Base-by-base conservation (phyloP, 2,797 vertebrate genomes). In the Eremophila alpestris region DNA sequence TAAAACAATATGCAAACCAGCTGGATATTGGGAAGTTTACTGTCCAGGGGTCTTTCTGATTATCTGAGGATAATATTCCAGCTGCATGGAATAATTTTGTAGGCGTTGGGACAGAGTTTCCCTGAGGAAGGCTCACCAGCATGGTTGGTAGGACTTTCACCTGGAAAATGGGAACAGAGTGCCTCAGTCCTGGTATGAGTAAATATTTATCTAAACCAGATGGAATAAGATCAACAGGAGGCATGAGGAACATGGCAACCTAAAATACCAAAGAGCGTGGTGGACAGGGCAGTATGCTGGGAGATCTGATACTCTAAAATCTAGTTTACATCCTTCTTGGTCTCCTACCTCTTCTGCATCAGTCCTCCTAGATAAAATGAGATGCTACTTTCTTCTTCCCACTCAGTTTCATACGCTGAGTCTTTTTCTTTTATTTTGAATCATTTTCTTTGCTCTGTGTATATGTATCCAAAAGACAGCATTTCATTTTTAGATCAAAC, bases 121-220 rank as follows among this genome's bases (percentile, higher is more conserved):
- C 13, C 69, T 21, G 63, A 83, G 93, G 83, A 81, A 76, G 59
- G 5, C 83, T 93, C 67, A 59, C 36, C 54, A 79, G 32, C 38
- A 27, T 21, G 7, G 34, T n/a, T 67, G 67, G 45, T 87, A 95
- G 94, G 68, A 95, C 89, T 92, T 97, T 92, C 81, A 89, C 90
- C 89, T 95, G 86, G 86, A 83, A 95, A 95, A 87, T 41, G 45
- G 56, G 93, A 93, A 93, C 92, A 93, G 13, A 0, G 94, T 89
- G 86, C 88, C 81, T 94, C 90, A 95, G 90, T 95, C 74, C 74
- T 90, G 90, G 77, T 90, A 95, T 94, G 86, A 92, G 83, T 95
- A 92, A 97, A 97, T 96, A 96, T 96, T 95, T 95, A 77, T 86
- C 69, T 90, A 88, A 93, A 95, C 77, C 90, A 94, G 78, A 92